Evolutionary conservation across 2,888 invertebrate genomes (phyloP).

Genomic region (Drosophila macrospina): DNA sequence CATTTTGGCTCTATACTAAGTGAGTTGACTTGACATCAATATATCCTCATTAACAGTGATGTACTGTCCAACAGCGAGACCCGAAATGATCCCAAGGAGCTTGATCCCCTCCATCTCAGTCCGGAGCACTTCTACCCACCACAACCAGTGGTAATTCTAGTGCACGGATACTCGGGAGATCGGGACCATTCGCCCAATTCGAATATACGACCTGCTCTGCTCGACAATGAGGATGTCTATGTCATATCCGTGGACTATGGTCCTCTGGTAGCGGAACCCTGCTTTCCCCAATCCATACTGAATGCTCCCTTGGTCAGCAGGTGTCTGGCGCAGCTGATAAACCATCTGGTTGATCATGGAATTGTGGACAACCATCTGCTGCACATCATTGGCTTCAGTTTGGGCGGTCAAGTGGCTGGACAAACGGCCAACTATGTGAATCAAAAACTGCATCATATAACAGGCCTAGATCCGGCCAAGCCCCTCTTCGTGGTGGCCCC

Average conservation of each 20-base stretch:
- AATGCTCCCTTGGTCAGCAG: conserved; percentile 87
- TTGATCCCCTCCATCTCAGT: conserved; percentile 78
- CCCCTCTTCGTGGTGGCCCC: conserved; percentile 87
- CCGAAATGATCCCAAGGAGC: conserved; percentile 85
- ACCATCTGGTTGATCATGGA: conserved; percentile 85
- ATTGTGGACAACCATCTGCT: conserved; percentile 85
- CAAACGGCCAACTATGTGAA: conserved; percentile 85
- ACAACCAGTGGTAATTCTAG: conserved; percentile 86
- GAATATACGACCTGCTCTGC: conserved; percentile 87
- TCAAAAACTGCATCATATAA: conserved; percentile 86
- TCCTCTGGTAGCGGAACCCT: conserved; percentile 86
- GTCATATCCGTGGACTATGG: conserved; percentile 88
- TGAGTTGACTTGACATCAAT: conserved; percentile 76
- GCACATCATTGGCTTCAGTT: conserved; percentile 88
- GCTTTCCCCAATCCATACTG: conserved; percentile 87
- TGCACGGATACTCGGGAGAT: conserved; percentile 88
- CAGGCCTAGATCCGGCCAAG: conserved; percentile 88
- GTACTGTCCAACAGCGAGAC: conserved; percentile 61
- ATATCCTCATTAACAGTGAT: too few relatives aligned
- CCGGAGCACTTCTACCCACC: conserved; percentile 56
- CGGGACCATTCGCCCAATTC: conserved; percentile 87
- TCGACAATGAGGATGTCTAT: conserved; percentile 87
- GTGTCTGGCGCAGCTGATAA: conserved; percentile 87
- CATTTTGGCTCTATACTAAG: conserved; percentile 88
- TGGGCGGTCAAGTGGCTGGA: conserved; percentile 88